Evolutionary conservation across 2,888 invertebrate species (phyloP).

Genomic region (Epirrhoe alternata): DNA sequence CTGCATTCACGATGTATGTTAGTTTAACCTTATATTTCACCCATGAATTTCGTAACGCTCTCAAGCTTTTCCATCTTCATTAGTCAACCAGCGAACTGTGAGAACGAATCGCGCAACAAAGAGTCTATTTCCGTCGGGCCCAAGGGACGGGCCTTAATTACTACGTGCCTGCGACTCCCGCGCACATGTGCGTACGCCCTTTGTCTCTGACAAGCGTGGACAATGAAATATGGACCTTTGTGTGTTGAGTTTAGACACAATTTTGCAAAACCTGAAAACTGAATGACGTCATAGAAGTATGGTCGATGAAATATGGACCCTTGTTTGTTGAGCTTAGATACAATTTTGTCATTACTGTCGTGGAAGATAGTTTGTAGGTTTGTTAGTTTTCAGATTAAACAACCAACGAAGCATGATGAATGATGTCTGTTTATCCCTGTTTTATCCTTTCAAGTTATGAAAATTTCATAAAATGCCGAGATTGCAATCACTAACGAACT

Average conservation of each 20-base stretch:
- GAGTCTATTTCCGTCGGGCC: constrained; percentile 61
- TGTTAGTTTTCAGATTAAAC: too few relatives aligned
- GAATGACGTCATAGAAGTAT: too few relatives aligned
- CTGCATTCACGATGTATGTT: too few relatives aligned
- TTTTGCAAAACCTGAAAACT: not conserved
- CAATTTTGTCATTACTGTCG: too few relatives aligned
- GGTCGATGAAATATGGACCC: too few relatives aligned
- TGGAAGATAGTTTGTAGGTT: too few relatives aligned
- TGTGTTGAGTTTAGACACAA: not conserved
- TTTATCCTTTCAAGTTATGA: too few relatives aligned
- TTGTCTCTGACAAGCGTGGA: constrained; percentile 4
- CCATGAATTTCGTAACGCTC: constrained; percentile 2
- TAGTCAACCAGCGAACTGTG: constrained; percentile 29
- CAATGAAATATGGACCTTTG: constrained; percentile 10
- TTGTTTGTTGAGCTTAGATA: too few relatives aligned
- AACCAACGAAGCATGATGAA: too few relatives aligned
- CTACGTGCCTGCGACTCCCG: constrained; percentile 61
- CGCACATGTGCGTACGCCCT: constrained; percentile 47
- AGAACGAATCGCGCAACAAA: constrained; percentile 49
- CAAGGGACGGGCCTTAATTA: constrained; percentile 66
- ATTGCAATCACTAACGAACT: too few relatives aligned
- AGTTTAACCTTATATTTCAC: not conserved
- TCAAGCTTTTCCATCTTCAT: constrained; percentile 27
- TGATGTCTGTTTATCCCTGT: too few relatives aligned
- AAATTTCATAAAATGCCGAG: too few relatives aligned